Evolutionary conservation across 1,140 invertebrate genomes (phyloP), one percentile per base, ranked within the genome.

Genomic region (Ganaspis sp.): DNA sequence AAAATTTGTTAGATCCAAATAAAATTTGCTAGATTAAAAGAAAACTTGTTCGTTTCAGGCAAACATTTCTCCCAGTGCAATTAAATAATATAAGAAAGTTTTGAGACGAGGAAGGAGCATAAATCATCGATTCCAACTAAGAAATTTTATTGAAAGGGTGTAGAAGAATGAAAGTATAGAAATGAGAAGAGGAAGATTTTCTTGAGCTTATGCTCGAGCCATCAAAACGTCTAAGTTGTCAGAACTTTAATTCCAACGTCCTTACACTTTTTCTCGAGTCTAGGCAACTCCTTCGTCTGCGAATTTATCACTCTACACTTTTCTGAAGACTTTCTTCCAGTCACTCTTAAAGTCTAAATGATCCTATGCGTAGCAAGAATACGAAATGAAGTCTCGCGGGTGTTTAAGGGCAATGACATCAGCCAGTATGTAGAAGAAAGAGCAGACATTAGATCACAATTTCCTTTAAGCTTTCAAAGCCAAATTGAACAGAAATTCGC

Each of bases 191-290:
- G n/a, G 45, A 49, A 49, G 45, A 49, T 49, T 49, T 49, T n/a
- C 17, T 6, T 49, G 15, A 49, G 45, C n/a, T 49, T 49, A 49
- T 49, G n/a, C 45, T 49, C n/a, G 45, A 17, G 45, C 45, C 45
- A 49, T 49, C 45, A 49, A 49, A 49, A 49, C 45, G 45, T 49
- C 45, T n/a, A 49, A 49, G 45, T 49, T 49, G 45, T 49, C 45
- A 49, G 45, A 49, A 49, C 45, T 49, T 49, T 49, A 49, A 49
- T 49, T 49, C 45, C 45, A 49, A 49, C n/a, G n/a, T 49, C n/a
- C 45, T 49, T 49, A 15, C 17, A 49, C 45, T 49, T 49, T 49
- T n/a, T 49, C 45, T 45, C 12, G 15, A 49, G n/a, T 49, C 45
- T 49, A 49, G 45, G 45, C 45, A 17, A 49, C 45, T 49, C 45